Percentiles rank a stretch among this genome's conserved stretches.
phyloP scores from a whole-genome alignment of 2,797 vertebrate genomes.

The Potorous gilbertii region DNA sequence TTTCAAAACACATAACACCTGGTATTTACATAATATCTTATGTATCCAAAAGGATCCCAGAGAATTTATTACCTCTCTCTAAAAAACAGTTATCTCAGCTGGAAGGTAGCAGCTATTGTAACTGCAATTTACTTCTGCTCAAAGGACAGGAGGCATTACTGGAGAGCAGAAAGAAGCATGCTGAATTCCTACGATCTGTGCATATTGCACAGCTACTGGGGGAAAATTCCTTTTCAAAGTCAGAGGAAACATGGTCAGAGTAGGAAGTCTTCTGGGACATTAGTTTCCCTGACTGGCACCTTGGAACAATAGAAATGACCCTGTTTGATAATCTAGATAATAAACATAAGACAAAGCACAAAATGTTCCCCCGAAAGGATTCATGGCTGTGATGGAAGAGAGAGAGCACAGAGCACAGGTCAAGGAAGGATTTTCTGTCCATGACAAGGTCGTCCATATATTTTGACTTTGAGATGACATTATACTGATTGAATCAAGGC shows the following conservation, averaged over 20 bases:
- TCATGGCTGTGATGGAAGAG: not conserved
- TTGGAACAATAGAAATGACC: not conserved
- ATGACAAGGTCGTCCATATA: not conserved
- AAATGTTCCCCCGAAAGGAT: not conserved
- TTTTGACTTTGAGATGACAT: not conserved
- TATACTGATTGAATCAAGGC: not conserved
- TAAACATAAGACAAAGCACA: not conserved
- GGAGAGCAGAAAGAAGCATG: not conserved
- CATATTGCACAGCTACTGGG: not conserved
- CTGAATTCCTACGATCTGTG: not conserved
- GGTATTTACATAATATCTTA: slow-evolving; percentile 14
- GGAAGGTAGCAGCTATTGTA: not conserved
- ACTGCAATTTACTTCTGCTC: not conserved
- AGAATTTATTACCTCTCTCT: not conserved
- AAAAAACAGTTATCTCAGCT: not conserved
- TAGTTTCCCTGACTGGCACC: not conserved
- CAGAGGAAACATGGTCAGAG: not conserved
- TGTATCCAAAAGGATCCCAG: not conserved
- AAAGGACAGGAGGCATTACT: not conserved
- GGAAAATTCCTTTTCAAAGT: not conserved
- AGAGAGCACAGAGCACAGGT: not conserved
- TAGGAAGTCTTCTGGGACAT: not conserved
- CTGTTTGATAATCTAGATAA: not conserved
- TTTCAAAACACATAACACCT: not conserved
- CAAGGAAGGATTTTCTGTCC: not conserved